These are phyloP conservation scores for Drymodes brunneopygia DNA, from an alignment of 2,113 vertebrate genomes.

Conservation along the genomic window DNA sequence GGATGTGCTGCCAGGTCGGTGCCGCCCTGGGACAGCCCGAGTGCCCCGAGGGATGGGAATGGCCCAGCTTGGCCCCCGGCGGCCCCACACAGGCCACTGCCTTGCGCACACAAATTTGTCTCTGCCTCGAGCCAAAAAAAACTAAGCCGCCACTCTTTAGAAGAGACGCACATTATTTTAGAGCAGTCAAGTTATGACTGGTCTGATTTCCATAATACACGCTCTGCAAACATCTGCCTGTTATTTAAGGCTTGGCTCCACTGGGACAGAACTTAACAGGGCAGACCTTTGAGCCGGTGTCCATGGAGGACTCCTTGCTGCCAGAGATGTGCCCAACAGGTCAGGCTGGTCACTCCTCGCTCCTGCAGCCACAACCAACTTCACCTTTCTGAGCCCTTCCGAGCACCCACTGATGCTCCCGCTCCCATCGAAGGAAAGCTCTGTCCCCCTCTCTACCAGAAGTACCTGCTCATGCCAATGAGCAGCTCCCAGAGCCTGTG, in stretches of 20 bases:
- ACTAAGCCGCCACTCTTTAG: not conserved
- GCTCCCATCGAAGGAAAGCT: rapidly evolving
- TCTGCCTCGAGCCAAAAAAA: conserved; percentile 52
- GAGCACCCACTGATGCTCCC: rapidly evolving
- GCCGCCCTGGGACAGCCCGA: not conserved
- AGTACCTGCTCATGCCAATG: rapidly evolving
- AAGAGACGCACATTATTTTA: not conserved
- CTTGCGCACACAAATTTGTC: conserved; percentile 25
- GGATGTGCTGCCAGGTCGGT: not conserved
- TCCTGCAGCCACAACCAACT: rapidly evolving
- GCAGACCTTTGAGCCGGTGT: not conserved
- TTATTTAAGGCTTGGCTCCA: conserved; percentile 8
- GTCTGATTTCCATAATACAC: conserved; percentile 35
- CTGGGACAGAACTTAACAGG: not conserved
- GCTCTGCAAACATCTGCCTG: conserved; percentile 52
- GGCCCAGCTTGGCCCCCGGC: not conserved
- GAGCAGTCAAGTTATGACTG: conserved; percentile 48
- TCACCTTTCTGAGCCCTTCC: not conserved
- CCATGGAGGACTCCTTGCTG: not conserved
- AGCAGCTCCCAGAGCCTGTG: not conserved
- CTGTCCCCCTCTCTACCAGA: not conserved
- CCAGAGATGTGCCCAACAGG: rapidly evolving
- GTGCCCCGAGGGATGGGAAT: not conserved
- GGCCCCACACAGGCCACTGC: conserved; percentile 4
- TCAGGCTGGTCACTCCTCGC: not conserved